Base-by-base conservation (phyloP, 2,113 vertebrate species). In the Anas platyrhynchos region DNA sequence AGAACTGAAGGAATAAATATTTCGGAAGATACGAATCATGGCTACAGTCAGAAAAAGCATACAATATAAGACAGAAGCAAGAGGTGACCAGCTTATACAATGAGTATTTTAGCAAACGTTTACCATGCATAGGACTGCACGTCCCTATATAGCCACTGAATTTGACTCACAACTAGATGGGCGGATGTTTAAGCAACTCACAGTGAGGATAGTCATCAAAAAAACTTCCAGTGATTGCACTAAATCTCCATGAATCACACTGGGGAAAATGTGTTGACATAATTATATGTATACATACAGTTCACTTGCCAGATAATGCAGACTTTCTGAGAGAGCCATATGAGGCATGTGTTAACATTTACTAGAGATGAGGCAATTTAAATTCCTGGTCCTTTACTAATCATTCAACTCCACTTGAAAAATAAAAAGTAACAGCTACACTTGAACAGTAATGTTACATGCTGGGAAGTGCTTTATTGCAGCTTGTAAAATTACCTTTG, bases 351-450 rank as follows among this genome's bases (percentile, higher is more conserved):
- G 83, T 85, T 96, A 95, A 77, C 89, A 91, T 91, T 97, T 93
- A 89, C 84, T 75, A 94, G 80, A 89, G 91, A 97, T 87, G 92
- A 96, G 79, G 88, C 82, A 88, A 91, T 96, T 91, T 90, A 86
- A 92, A 96, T 91, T 94, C 81, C 78, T 67, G 43, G 83, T 92
- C 86, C 74, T 96, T 83, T 90, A 78, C 84, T 95, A 97, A 97
- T 95, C 93, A 95, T 89, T 86, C 86, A 89, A 90, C 86, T 94
- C 84, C 91, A 96, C 95, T 97, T 94, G 91, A 93, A 95, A 94
- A 95, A 96, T 81, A 96, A 93, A 95, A 96, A 84, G 77, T 89
- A 96, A 95, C 81, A 91, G 76, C 92, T 93, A 93, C 80, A 86
- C 84, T 95, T 75, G 93, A 97, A 91, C 88, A 90, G 76, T 84